Evolutionary conservation across 2,888 invertebrate species (phyloP), one percentile per base, ranked within the genome.

Genomic region (Epirrita christyi): DNA sequence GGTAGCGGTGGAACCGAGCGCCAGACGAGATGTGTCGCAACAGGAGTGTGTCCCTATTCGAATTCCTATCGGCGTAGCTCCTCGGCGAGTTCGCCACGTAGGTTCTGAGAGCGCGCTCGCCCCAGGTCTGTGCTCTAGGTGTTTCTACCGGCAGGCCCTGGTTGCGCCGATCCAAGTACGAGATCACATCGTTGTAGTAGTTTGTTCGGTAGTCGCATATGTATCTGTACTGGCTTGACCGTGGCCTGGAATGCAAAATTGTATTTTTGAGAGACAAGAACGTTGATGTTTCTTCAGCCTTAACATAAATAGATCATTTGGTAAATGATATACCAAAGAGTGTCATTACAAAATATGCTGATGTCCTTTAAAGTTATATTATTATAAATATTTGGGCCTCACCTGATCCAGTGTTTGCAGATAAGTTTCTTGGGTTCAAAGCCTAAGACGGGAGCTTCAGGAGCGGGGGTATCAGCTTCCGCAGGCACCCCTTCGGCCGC

Each of bases 181-280:
- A 95, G 83, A 97, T 96, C 60, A 96, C 95, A 80, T 97, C 97
- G 79, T 97, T 95, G 86, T 97, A 97, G 83, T 97, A 97, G 88
- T 96, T 97, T 85, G 95, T 94, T 88, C 95, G 94, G 90, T 97
- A 97, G 83, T 97, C 95, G 88, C 95, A 96, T 83, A 96, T 92
- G 83, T 97, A 97, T 78, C 93, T 94, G 92, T 97, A 97, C 79
- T 96, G 96, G 41, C 96, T 94, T 87, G 95, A 95, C 80, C 94
- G 95, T 14, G 97, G 97, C 82, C 95, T 95, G 91, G 14, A 86
- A 90, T 58, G 51, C 44, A 59, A 70, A 63, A 63, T 53, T 8
- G 11, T 37, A 32, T 46, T 51, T 44, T 54, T 27, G 37, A 47
- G 47, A 53, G 8, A 11, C 36, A 50, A 11, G 13, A 36, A 45